phyloP scores from a whole-genome alignment of 2,797 vertebrate species.

The Syndactyla subalaris region DNA sequence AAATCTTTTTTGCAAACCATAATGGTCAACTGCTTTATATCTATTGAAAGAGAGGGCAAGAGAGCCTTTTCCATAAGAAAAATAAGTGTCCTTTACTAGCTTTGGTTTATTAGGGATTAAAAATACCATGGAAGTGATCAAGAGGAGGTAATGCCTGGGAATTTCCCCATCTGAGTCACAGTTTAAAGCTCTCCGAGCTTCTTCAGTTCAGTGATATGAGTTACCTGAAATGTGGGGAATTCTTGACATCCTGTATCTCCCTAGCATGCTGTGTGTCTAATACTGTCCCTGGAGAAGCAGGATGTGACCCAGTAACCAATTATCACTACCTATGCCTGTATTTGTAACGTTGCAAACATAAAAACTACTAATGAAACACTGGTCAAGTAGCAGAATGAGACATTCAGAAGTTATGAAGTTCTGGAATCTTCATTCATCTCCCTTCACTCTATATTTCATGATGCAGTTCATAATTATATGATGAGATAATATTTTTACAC shows the following conservation, averaged over 20 bases:
- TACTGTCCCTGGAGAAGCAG: neutral
- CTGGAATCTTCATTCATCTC: neutral
- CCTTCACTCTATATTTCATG: neutral
- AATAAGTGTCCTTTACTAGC: neutral
- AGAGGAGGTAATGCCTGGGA: neutral
- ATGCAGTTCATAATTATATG: conserved; percentile 25
- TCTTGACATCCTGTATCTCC: neutral
- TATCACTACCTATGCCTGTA: neutral
- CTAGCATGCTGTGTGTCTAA: neutral
- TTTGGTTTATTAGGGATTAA: neutral
- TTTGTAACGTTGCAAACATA: neutral
- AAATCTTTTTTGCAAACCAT: neutral
- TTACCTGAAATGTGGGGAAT: neutral
- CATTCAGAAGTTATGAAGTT: neutral
- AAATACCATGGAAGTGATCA: neutral
- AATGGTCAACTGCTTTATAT: neutral
- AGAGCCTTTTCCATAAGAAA: neutral
- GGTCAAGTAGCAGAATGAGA: neutral
- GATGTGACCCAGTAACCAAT: neutral
- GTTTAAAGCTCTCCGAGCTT: neutral
- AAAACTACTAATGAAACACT: neutral
- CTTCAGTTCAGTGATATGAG: neutral
- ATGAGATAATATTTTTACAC: conserved; percentile 53
- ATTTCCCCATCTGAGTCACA: neutral
- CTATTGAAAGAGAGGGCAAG: neutral